Conservation (phyloP, 2,113 vertebrate species). For the Gobiocypris rarus region DNA sequence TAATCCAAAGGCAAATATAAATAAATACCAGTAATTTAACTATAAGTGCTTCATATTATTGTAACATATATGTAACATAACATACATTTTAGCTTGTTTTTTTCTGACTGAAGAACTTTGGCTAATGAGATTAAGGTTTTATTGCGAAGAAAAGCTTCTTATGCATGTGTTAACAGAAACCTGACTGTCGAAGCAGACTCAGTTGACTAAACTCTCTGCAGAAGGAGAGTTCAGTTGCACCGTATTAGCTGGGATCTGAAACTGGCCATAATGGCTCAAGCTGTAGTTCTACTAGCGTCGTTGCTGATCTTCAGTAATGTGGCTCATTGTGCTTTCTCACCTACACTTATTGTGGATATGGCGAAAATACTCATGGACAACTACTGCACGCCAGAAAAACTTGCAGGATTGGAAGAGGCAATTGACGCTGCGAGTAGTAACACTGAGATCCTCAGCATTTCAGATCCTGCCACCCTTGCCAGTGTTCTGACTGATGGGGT, state of each 20-base stretch:
- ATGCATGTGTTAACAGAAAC: slow-evolving; percentile 71
- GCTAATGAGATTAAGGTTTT: slow-evolving; percentile 92
- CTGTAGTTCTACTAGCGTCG: slow-evolving; percentile 57
- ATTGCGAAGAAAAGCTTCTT: slow-evolving; percentile 81
- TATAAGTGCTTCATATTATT: background rate
- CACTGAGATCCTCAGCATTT: slow-evolving; percentile 83
- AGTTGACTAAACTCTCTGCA: slow-evolving; percentile 66
- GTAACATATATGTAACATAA: slow-evolving; percentile 47
- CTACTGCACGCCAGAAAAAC: slow-evolving; percentile 92
- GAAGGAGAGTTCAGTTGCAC: slow-evolving; percentile 58
- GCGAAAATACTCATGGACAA: slow-evolving; percentile 89
- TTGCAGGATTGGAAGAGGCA: slow-evolving; percentile 86
- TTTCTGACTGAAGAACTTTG: slow-evolving; percentile 72
- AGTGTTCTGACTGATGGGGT: slow-evolving; percentile 82
- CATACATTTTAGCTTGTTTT: slow-evolving; percentile 63
- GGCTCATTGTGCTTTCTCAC: slow-evolving; percentile 75
- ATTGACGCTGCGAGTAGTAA: slow-evolving; percentile 83
- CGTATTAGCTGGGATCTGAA: slow-evolving; percentile 13
- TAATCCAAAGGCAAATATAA: background rate
- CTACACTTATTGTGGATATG: slow-evolving; percentile 84
- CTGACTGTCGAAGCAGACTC: slow-evolving; percentile 62
- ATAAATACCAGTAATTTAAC: background rate
- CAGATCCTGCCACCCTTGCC: slow-evolving; percentile 83
- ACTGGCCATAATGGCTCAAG: slow-evolving; percentile 67
- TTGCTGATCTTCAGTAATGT: slow-evolving; percentile 67